phyloP scores from a whole-genome alignment of 2,113 vertebrate genomes.

The Zootoca vivipara region DNA sequence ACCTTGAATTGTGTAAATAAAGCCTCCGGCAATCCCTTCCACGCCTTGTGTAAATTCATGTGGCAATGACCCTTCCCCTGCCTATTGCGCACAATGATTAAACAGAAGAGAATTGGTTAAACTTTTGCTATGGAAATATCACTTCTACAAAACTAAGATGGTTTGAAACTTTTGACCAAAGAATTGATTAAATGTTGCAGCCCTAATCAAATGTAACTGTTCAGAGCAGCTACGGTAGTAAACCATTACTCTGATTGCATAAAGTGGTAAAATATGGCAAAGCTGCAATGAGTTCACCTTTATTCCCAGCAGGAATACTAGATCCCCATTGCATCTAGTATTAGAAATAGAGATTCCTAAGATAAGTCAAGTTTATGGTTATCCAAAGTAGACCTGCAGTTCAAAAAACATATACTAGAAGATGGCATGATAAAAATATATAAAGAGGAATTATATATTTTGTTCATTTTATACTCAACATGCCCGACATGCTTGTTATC shows the following conservation, averaged over 20 bases:
- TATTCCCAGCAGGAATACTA: background rate
- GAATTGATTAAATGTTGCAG: background rate
- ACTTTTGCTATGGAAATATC: background rate
- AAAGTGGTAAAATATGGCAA: background rate
- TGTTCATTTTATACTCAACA: background rate
- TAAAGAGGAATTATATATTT: background rate
- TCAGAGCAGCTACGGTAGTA: constrained; percentile 8
- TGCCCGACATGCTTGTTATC: background rate
- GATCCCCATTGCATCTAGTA: background rate
- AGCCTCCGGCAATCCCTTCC: constrained; percentile 93
- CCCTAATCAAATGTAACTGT: background rate
- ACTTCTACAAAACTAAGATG: background rate
- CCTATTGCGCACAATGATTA: constrained; percentile 70
- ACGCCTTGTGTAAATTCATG: constrained; percentile 89
- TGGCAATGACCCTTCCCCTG: constrained; percentile 87
- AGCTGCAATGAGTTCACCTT: background rate
- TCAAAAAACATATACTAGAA: background rate
- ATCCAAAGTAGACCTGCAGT: background rate
- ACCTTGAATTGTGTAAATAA: constrained; percentile 94
- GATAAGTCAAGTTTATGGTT: constrained; percentile 12
- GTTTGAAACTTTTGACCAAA: background rate
- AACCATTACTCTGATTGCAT: background rate
- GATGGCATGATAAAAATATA: background rate
- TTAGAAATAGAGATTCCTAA: background rate
- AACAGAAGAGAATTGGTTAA: constrained; percentile 21